Percentiles rank a stretch among this genome's conserved stretches.
Evolutionary conservation across 1,140 invertebrate species (phyloP).

Genomic region (Bombus haemorrhoidalis): DNA sequence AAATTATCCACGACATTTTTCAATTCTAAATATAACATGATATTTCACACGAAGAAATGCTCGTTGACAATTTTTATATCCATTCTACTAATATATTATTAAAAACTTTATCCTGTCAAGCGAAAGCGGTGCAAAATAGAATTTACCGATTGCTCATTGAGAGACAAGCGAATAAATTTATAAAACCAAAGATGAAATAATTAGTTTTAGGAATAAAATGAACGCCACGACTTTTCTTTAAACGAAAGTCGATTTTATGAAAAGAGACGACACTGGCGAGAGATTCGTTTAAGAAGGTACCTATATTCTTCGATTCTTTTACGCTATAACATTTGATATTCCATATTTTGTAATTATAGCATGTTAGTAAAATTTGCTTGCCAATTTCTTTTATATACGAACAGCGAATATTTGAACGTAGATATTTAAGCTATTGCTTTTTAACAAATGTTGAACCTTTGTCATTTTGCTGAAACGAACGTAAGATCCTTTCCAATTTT

Average conservation of each 20-base stretch:
- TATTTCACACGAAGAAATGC: not conserved
- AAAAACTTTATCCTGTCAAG: not conserved
- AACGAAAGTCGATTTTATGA: not conserved
- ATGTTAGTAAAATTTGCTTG: not conserved
- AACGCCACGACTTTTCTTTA: not conserved
- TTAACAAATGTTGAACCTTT: not conserved
- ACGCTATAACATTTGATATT: not conserved
- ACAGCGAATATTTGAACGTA: not conserved
- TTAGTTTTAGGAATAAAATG: not conserved
- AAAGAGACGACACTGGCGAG: not conserved
- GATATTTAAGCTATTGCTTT: not conserved
- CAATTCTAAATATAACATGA: too few relatives aligned
- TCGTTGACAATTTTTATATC: not conserved
- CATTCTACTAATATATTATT: not conserved
- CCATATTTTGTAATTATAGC: too few relatives aligned
- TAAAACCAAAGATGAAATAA: not conserved
- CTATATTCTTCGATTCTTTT: not conserved
- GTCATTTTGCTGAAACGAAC: not conserved
- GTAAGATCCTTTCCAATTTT: not conserved
- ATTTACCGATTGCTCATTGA: not conserved
- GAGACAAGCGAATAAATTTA: not conserved
- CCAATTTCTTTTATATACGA: not conserved
- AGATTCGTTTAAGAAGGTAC: not conserved
- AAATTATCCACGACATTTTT: not conserved
- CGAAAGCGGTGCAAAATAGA: not conserved